Evolutionary conservation across 2,113 vertebrate genomes (phyloP).

Genomic region (Gallinago jamesoni): DNA sequence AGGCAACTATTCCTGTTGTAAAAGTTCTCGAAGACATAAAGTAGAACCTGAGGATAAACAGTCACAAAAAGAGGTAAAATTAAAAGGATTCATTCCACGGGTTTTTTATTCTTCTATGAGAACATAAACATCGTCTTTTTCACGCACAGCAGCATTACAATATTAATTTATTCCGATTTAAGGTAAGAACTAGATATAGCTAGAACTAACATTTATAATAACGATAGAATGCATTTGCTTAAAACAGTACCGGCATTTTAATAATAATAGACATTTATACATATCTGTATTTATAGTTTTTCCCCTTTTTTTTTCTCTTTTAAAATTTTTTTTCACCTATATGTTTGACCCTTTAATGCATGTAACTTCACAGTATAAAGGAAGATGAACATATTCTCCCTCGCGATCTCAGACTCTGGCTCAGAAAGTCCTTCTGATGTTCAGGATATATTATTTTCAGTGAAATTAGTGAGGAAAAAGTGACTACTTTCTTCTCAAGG

Average conservation of each 20-base stretch:
- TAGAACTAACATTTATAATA: slow-evolving; percentile 85
- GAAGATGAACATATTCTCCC: slow-evolving; percentile 67
- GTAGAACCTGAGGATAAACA: slow-evolving; percentile 83
- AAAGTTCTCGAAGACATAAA: slow-evolving; percentile 81
- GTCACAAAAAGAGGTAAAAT: slow-evolving; percentile 79
- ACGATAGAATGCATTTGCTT: slow-evolving; percentile 82
- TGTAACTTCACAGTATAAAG: slow-evolving; percentile 85
- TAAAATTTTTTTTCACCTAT: slow-evolving; percentile 50
- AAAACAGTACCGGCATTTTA: slow-evolving; percentile 79
- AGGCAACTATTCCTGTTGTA: slow-evolving; percentile 83
- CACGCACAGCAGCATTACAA: slow-evolving; percentile 85
- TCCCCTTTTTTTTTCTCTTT: background rate
- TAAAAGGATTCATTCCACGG: slow-evolving; percentile 78
- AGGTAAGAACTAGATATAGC: slow-evolving; percentile 80
- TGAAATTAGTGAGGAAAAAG: slow-evolving; percentile 65
- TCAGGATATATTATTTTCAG: slow-evolving; percentile 38
- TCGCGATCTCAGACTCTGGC: slow-evolving; percentile 62
- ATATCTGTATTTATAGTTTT: slow-evolving; percentile 82
- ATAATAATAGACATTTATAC: slow-evolving; percentile 87
- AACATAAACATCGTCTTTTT: slow-evolving; percentile 83
- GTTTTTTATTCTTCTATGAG: slow-evolving; percentile 84
- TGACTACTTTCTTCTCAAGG: slow-evolving; percentile 42
- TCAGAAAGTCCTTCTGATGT: slow-evolving; percentile 64
- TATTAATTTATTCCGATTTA: slow-evolving; percentile 83
- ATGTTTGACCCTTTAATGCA: slow-evolving; percentile 77